These are phyloP conservation scores for Panonychus citri DNA, from an alignment of 1,140 invertebrate genomes.

Conservation along the genomic window DNA sequence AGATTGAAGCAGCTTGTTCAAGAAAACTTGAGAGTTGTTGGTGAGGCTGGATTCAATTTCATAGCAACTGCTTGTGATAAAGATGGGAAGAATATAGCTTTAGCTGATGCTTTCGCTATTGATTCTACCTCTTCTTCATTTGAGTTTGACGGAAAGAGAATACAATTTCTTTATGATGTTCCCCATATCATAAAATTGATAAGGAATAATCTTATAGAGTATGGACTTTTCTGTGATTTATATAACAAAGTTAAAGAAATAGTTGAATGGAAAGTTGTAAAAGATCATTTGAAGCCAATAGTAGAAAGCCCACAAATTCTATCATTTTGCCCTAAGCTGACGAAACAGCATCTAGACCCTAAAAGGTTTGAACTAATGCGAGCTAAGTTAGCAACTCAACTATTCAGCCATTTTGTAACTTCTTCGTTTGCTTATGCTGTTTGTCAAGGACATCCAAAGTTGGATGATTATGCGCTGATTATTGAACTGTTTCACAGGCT, in stretches of 20 bases:
- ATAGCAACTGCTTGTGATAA: not conserved
- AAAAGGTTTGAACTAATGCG: not conserved
- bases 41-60: not conserved
- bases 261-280: too few species aligned
- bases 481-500: not conserved
- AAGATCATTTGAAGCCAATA: too few species aligned
- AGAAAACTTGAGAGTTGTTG: too few species aligned
- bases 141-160: not conserved
- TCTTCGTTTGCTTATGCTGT: not conserved
- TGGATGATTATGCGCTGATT: not conserved
- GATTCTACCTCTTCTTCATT: not conserved
- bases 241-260: too few species aligned
- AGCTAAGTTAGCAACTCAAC: not conserved
- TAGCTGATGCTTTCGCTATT: not conserved
- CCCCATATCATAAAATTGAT: not conserved
- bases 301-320: too few species aligned
- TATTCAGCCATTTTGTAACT: not conserved
- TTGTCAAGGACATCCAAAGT: not conserved
- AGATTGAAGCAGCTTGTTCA: too few species aligned
- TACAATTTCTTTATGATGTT: not conserved
- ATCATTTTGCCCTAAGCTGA: not conserved
- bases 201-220: too few species aligned
- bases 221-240: too few species aligned
- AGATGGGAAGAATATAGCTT: not conserved
- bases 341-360: not conserved